A percentile compares a stretch with the other conserved stretches of the same genome.
Conservation (phyloP, 2,888 invertebrate species). For the Tetrapedia diversipes region DNA sequence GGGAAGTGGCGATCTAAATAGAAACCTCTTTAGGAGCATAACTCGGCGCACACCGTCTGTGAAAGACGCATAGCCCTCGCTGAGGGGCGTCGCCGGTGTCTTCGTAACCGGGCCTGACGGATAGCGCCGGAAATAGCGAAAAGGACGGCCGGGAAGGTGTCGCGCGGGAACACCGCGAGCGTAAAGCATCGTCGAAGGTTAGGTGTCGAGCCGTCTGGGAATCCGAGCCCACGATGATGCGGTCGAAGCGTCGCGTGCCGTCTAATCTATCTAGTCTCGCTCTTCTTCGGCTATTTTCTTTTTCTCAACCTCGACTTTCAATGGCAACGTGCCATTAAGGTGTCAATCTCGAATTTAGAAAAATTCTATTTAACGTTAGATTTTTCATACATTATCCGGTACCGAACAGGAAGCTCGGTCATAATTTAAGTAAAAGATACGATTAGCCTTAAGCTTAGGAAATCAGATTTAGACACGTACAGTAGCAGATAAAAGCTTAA, state of each 20-base stretch:
- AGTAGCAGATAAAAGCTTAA: no score
- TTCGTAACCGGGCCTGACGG: slow-evolving; percentile 80
- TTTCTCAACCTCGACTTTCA: no score
- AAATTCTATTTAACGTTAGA: no score
- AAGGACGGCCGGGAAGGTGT: slow-evolving; percentile 53
- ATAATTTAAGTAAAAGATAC: no score
- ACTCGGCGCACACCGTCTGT: slow-evolving; percentile 78
- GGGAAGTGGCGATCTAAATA: slow-evolving; percentile 77
- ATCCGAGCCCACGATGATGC: slow-evolving; percentile 59
- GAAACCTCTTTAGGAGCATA: slow-evolving; percentile 80
- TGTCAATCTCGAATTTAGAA: no score
- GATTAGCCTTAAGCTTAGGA: no score
- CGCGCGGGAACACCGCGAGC: slow-evolving; percentile 41
- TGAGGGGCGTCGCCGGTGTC: slow-evolving; percentile 74
- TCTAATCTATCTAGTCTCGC: slow-evolving; percentile 16
- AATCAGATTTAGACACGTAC: no score
- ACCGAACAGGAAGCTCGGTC: no score
- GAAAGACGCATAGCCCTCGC: slow-evolving; percentile 77
- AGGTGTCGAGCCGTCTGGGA: slow-evolving; percentile 77
- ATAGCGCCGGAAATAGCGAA: slow-evolving; percentile 81
- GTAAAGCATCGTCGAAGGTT: slow-evolving; percentile 69
- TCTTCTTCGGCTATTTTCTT: no score
- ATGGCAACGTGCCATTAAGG: no score
- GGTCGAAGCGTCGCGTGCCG: slow-evolving; percentile 37
- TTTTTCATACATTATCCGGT: no score